Percentiles rank a stretch among this genome's conserved stretches.
phyloP scores from a whole-genome alignment of 2,888 invertebrate genomes.

The Pseudeuparius sepicola region DNA sequence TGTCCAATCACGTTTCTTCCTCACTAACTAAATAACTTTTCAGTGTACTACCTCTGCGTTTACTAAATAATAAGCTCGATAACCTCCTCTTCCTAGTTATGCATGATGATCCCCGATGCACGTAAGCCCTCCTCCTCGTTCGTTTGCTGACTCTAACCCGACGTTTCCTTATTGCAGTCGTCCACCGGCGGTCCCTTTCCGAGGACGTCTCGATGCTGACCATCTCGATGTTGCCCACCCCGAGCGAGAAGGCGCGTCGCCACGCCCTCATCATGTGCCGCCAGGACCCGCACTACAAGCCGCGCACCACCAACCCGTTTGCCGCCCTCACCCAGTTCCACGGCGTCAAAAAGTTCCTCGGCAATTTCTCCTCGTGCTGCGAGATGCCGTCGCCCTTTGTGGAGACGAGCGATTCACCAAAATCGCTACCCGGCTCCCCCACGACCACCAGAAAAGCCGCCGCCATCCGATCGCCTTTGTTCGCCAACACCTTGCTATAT shows the following conservation, averaged over 20 bases:
- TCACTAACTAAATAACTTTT: too few species aligned
- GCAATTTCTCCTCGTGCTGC: slow-evolving; percentile 67
- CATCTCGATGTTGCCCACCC: slow-evolving; percentile 50
- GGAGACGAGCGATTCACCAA: slow-evolving; percentile 33
- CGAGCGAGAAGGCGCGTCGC: slow-evolving; percentile 65
- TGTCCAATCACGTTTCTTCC: too few species aligned
- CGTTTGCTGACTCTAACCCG: too few species aligned
- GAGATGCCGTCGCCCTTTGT: slow-evolving; percentile 64
- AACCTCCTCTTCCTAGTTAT: too few species aligned
- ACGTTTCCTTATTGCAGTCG: slow-evolving; percentile 41
- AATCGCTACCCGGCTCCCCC: slow-evolving; percentile 46
- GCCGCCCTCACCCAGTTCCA: slow-evolving; percentile 64
- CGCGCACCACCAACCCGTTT: slow-evolving; percentile 60
- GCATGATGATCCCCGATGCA: too few species aligned
- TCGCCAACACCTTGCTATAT: slow-evolving; percentile 43
- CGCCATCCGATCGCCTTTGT: slow-evolving; percentile 41
- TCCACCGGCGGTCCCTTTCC: slow-evolving; percentile 64
- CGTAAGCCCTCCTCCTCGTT: too few species aligned
- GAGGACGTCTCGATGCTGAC: slow-evolving; percentile 56
- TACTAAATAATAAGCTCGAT: too few species aligned
- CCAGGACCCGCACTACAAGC: slow-evolving; percentile 73
- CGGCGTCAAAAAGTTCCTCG: slow-evolving; percentile 74
- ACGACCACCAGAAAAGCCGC: slow-evolving; percentile 37
- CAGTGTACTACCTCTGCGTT: too few species aligned
- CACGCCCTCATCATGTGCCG: slow-evolving; percentile 72